Percentiles rank a stretch among this genome's conserved stretches.
Evolutionary conservation across 2,113 vertebrate species (phyloP).

Genomic region (Ahaetulla prasina): DNA sequence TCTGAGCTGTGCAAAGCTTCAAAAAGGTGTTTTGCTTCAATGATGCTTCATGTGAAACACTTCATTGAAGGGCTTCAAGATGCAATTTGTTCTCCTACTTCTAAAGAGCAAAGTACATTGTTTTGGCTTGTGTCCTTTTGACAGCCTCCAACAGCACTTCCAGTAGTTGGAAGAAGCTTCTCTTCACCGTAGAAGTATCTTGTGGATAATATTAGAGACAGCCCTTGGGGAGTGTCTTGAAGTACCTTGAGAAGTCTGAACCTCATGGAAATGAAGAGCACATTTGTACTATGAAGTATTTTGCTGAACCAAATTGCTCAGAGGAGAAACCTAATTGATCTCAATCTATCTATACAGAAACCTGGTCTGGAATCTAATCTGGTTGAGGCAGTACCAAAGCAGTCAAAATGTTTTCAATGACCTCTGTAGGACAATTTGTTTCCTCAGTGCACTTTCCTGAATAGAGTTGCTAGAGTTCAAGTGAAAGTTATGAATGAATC

Average conservation of each 20-base stretch:
- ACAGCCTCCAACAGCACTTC: not conserved
- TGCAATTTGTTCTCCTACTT: not conserved
- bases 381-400: not conserved
- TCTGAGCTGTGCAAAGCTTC: not conserved
- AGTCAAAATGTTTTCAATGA: not conserved
- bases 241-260: not conserved
- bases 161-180: not conserved
- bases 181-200: not conserved
- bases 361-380: not conserved
- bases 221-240: not conserved
- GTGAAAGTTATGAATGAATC: not conserved
- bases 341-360: not conserved
- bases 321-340: not conserved
- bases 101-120: not conserved
- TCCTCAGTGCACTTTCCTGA: rapidly evolving
- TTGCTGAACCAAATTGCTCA: not conserved
- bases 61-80: not conserved
- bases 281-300: not conserved
- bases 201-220: not conserved
- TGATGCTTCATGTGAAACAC: not conserved
- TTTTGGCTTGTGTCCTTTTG: not conserved
- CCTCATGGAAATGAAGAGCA: not conserved
- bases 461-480: rapidly evolving
- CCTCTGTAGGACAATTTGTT: not conserved
- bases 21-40: not conserved